Conservation (phyloP, 2,113 vertebrate species). For the Mionectes macconnelli region DNA sequence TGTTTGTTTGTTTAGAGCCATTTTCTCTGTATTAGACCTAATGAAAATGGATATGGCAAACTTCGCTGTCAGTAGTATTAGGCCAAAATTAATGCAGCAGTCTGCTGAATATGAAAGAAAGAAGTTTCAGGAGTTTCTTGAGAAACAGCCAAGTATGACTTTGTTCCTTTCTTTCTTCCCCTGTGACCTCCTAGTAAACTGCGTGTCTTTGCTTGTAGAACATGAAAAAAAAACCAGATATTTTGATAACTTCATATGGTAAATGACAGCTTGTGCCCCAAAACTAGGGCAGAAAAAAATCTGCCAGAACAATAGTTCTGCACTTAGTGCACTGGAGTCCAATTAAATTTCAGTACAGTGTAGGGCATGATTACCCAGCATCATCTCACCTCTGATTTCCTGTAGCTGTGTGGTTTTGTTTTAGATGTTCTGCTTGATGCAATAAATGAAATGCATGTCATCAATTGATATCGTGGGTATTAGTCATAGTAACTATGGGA, state of each 20-base stretch:
- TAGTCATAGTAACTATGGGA: not conserved
- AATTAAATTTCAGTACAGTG: not conserved
- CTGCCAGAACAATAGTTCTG: not conserved
- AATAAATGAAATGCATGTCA: constrained; percentile 15
- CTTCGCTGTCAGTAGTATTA: constrained; percentile 90
- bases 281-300: not conserved
- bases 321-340: not conserved
- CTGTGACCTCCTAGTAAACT: constrained; percentile 30
- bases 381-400: not conserved
- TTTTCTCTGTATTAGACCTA: constrained; percentile 90
- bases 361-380: not conserved
- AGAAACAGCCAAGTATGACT: constrained; percentile 91
- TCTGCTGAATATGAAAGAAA: constrained; percentile 96
- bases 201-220: constrained; percentile 8
- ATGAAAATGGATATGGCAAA: constrained; percentile 99
- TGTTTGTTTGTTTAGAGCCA: constrained; percentile 80
- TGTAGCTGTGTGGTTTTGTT: not conserved
- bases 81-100: constrained; percentile 94
- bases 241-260: not conserved
- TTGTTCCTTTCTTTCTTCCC: constrained; percentile 60
- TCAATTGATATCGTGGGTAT: not conserved
- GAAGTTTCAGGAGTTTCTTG: constrained; percentile 93
- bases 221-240: not conserved
- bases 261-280: not conserved
- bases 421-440: not conserved